Percentiles rank a stretch among this genome's conserved stretches.
phyloP scores from a whole-genome alignment of 2,888 invertebrate species.

The Orthonevra nobilis region DNA sequence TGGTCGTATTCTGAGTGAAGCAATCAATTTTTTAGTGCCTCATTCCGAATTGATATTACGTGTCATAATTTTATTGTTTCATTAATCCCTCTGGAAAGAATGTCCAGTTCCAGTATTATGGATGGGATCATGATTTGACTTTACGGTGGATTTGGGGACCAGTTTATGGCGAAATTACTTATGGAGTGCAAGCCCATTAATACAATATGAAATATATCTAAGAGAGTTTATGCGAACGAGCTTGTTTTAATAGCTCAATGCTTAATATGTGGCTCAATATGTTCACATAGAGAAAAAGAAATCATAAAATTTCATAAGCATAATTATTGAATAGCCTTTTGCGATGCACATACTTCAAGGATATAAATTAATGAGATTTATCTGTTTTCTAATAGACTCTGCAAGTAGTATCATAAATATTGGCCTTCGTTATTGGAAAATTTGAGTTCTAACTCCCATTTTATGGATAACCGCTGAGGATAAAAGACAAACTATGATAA shows the following conservation, averaged over 20 bases:
- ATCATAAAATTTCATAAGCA: conserved; percentile 31
- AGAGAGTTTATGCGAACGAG: conserved; percentile 18
- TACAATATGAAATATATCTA: conserved; percentile 24
- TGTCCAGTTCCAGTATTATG: neutral
- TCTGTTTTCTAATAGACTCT: too few relatives aligned
- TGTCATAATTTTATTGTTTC: conserved; percentile 24
- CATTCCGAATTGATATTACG: conserved; percentile 8
- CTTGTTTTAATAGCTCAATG: conserved; percentile 25
- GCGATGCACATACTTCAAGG: too few relatives aligned
- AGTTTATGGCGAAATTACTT: conserved; percentile 41
- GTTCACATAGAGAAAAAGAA: neutral
- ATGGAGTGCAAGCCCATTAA: conserved; percentile 40
- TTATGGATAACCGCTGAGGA: too few relatives aligned
- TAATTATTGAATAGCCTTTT: conserved; percentile 42
- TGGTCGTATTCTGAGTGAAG: conserved; percentile 29
- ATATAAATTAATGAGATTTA: too few relatives aligned
- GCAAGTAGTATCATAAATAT: too few relatives aligned
- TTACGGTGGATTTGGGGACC: conserved; percentile 15
- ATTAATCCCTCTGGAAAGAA: conserved; percentile 17
- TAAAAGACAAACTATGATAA: too few relatives aligned
- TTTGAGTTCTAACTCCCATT: too few relatives aligned
- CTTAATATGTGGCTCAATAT: conserved; percentile 10
- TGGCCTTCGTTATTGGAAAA: too few relatives aligned
- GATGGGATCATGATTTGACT: conserved; percentile 3
- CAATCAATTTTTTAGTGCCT: conserved; percentile 22